Conservation (phyloP, 2,888 invertebrate species). For the Resseliella maxima region DNA sequence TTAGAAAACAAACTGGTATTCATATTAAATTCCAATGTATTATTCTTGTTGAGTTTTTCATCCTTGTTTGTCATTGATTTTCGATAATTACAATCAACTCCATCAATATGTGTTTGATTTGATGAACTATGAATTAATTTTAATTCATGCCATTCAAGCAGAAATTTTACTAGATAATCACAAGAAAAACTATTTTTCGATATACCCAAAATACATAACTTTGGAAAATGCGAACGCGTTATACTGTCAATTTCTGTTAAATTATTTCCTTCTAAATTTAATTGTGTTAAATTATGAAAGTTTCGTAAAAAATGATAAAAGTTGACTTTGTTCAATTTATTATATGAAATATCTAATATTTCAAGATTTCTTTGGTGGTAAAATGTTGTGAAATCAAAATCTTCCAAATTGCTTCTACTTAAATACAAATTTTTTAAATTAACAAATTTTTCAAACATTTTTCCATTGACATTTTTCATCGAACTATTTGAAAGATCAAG, state of each 20-base stretch:
- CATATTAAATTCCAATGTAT: too few species aligned
- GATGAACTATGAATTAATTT: not conserved
- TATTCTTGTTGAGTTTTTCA: not conserved
- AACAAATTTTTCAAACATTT: not conserved
- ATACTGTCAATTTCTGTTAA: not conserved
- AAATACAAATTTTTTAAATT: not conserved
- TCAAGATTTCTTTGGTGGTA: not conserved
- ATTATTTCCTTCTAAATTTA: not conserved
- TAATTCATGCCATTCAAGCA: not conserved
- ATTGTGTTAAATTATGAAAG: not conserved
- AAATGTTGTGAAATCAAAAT: not conserved
- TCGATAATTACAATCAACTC: not conserved
- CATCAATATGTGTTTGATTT: not conserved
- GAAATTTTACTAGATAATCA: not conserved
- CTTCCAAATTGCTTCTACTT: not conserved
- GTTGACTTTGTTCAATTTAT: not conserved
- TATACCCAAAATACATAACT: not conserved
- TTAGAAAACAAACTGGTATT: too few species aligned
- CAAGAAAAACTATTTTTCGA: not conserved
- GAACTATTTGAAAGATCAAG: not conserved
- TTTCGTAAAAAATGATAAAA: constrained; percentile 7
- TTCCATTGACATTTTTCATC: not conserved
- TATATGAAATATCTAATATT: not conserved
- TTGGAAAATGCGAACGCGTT: not conserved
- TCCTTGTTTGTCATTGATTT: not conserved